A percentile compares a stretch with the other conserved stretches of the same genome.
Evolutionary conservation across 2,113 vertebrate species (phyloP).

Genomic region (Channa maculata): DNA sequence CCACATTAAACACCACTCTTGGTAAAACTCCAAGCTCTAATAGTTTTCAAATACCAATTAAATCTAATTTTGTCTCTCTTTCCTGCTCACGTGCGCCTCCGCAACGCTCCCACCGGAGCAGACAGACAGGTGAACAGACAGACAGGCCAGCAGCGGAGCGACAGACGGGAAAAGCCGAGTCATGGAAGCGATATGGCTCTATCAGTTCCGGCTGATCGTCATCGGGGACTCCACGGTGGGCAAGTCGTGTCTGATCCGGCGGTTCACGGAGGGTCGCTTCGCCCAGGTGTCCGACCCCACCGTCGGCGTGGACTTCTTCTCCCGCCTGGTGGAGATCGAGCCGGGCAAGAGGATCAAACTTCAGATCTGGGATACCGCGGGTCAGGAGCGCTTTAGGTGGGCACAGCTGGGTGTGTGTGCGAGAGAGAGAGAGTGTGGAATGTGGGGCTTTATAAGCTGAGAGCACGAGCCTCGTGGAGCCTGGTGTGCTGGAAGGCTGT

Average conservation of each 20-base stretch:
- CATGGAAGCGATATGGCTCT: constrained; percentile 99
- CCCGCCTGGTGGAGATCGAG: constrained; percentile 96
- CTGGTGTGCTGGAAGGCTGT: neutral
- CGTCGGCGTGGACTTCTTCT: constrained; percentile 98
- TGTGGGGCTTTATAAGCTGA: neutral
- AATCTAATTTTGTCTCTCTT: neutral
- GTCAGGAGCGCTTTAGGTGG: constrained; percentile 94
- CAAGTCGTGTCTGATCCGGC: constrained; percentile 95
- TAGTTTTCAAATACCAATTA: neutral
- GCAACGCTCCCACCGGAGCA: neutral
- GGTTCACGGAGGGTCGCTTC: constrained; percentile 97
- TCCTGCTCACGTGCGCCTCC: neutral
- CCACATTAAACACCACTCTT: too few relatives aligned
- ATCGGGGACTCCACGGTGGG: constrained; percentile 98
- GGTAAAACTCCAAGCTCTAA: neutral
- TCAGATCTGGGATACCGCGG: constrained; percentile 94
- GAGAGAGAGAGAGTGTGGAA: neutral
- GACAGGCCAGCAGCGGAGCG: neutral
- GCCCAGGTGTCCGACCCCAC: constrained; percentile 97
- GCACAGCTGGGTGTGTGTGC: neutral
- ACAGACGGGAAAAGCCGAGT: constrained; percentile 27
- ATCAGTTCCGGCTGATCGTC: constrained; percentile 97
- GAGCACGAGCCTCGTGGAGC: too few relatives aligned
- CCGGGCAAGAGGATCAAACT: constrained; percentile 97
- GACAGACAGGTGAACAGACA: neutral